Evolutionary conservation across 2,797 vertebrate species (phyloP).

Genomic region (Hypotaenidia okinawae): DNA sequence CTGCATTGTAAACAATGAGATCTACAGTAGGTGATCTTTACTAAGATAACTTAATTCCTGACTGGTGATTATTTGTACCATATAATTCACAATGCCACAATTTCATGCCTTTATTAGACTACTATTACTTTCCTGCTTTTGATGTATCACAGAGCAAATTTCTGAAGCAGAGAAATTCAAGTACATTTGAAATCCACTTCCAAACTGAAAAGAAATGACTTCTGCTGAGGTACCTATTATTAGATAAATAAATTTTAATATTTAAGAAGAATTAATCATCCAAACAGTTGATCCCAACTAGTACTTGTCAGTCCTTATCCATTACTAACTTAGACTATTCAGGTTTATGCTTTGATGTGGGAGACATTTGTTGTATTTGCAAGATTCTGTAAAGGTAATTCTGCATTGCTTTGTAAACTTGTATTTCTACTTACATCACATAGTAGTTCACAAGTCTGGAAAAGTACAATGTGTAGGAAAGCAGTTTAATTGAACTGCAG

Average conservation of each 20-base stretch:
- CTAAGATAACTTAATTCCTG: not conserved
- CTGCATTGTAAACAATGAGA: not conserved
- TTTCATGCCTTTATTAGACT: not conserved
- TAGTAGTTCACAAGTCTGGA: not conserved
- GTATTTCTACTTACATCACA: not conserved
- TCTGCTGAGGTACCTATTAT: not conserved
- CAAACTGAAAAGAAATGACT: not conserved
- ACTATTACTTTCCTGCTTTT: not conserved
- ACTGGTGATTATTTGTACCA: not conserved
- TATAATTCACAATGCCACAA: not conserved
- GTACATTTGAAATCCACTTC: not conserved
- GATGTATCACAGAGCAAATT: not conserved
- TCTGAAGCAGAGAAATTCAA: not conserved
- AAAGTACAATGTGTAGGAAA: not conserved
- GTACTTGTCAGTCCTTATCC: not conserved
- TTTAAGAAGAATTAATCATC: not conserved
- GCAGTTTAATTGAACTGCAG: not conserved
- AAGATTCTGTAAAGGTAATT: not conserved
- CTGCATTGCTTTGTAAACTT: not conserved
- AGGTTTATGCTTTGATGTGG: not conserved
- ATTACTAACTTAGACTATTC: not conserved
- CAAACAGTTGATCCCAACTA: not conserved
- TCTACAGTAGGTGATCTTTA: not conserved
- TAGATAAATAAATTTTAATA: not conserved
- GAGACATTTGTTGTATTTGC: not conserved